Evolutionary conservation across 2,888 invertebrate genomes (phyloP), one percentile per base, ranked within the genome.

Genomic region (Philereme vetulata): DNA sequence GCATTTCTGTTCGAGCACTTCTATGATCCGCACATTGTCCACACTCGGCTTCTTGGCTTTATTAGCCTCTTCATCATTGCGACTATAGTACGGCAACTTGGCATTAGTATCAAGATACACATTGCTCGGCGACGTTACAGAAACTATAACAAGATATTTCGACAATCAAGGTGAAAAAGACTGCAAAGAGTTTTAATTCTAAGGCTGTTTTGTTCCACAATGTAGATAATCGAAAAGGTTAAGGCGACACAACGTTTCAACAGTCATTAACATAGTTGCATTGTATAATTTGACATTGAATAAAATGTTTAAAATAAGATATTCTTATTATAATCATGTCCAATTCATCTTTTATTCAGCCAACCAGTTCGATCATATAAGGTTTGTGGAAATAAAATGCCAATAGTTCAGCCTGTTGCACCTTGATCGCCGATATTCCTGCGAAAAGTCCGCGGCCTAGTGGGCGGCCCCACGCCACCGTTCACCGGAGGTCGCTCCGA

Each of bases 341-440:
- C 32, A 52, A 63, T 56, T 56, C 43, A 34, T 62, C 49, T 55
- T 45, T 58, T 49, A 63, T 52, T 65, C 32, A 45, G 35, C 60
- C 56, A 70, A 77, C 70, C 70, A 56, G 72, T 71, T 68, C 53
- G 70, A 67, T 60, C 43, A 53, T 64, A 51, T 47, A 61, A 59
- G 62, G 61, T 62, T 60, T 66, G 60, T 68, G 64, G 61, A 73
- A 64, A 61, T 68, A 65, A 66, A 54, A 73, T 60, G 57, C 36
- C 60, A 70, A 66, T 72, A 69, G 71, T 67, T 70, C 68, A 69
- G 75, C 76, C 75, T 80, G 76, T 70, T 81, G 80, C 84, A 93
- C 93, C 93, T 93, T 92, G 92, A 80, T 94, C 94, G 75, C 93
- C 94, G 71, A 93, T 92, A 77, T 93, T 93, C 77, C 93, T 86